Evolutionary conservation across 30 jellyfish, hydroid and myxozoan genomes (phyloP).

Genomic region (Hydractinia symbiolongicarpus): DNA sequence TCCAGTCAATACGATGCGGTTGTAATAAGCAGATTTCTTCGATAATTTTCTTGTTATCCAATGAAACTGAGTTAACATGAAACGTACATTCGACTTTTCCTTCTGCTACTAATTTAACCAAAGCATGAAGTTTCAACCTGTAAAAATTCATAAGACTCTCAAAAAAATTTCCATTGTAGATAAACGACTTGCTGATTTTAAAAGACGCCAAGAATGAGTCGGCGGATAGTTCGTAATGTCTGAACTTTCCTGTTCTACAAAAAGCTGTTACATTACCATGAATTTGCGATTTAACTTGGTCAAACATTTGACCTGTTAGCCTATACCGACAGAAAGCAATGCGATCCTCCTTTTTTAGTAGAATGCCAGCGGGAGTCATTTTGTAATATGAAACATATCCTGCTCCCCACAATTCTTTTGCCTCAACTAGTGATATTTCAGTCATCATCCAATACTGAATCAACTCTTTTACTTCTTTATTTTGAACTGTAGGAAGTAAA

Average conservation of each 20-base stretch:
- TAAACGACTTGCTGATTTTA: background rate
- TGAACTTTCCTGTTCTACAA: background rate
- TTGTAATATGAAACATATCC: background rate
- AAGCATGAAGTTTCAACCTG: background rate
- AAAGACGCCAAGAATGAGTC: background rate
- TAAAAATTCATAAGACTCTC: background rate
- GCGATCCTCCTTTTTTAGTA: background rate
- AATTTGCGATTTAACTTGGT: background rate
- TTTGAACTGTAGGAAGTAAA: background rate
- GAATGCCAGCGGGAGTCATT: background rate
- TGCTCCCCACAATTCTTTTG: background rate
- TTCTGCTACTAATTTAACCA: background rate
- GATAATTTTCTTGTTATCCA: background rate
- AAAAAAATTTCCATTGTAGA: background rate
- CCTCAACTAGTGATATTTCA: background rate
- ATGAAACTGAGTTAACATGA: background rate
- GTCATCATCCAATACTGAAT: background rate
- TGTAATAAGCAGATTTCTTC: background rate
- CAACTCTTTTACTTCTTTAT: background rate
- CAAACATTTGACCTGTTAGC: slow-evolving; percentile 18
- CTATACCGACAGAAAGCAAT: background rate
- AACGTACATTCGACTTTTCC: slow-evolving; percentile 1
- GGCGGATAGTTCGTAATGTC: background rate
- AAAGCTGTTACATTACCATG: slow-evolving; percentile 14
- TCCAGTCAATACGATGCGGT: slow-evolving; percentile 20